Evolutionary conservation across 2,113 vertebrate species (phyloP).

Genomic region (Bubo bubo): DNA sequence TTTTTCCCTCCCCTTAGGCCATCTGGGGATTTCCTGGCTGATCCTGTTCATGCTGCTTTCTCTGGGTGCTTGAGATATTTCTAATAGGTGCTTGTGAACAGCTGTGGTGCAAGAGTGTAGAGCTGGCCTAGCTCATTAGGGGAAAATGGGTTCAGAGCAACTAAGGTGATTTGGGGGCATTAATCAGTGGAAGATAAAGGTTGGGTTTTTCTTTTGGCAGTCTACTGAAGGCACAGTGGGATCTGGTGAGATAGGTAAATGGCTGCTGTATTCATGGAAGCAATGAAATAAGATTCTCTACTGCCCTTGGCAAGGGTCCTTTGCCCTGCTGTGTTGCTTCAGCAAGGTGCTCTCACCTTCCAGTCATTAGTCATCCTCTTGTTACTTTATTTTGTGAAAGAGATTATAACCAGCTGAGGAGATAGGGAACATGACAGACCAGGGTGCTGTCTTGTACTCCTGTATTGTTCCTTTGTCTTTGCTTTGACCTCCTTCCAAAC

Average conservation of each 20-base stretch:
- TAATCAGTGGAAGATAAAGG: background rate
- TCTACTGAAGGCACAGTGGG: background rate
- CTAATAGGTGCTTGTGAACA: background rate
- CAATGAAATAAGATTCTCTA: background rate
- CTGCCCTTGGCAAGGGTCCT: background rate
- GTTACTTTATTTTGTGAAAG: conserved; percentile 20
- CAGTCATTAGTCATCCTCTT: background rate
- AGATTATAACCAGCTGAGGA: conserved; percentile 31
- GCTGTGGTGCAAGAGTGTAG: background rate
- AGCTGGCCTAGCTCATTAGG: background rate
- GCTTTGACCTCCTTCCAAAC: conserved; percentile 24
- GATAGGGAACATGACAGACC: background rate
- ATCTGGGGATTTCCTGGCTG: conserved; percentile 51
- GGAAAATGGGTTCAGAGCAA: background rate
- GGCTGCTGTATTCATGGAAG: background rate
- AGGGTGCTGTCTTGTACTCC: background rate
- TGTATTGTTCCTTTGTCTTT: conserved; percentile 9
- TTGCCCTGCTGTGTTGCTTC: conserved; percentile 12
- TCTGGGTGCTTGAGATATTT: background rate
- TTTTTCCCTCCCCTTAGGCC: conserved; percentile 40
- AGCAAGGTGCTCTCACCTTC: background rate
- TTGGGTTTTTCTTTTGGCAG: background rate
- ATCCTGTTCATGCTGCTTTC: conserved; percentile 15
- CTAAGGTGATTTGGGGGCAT: background rate
- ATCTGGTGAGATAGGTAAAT: background rate